Evolutionary conservation across 1,140 invertebrate species (phyloP), one percentile per base, ranked within the genome.

Genomic region (Lepidotrigona ventralis): DNA sequence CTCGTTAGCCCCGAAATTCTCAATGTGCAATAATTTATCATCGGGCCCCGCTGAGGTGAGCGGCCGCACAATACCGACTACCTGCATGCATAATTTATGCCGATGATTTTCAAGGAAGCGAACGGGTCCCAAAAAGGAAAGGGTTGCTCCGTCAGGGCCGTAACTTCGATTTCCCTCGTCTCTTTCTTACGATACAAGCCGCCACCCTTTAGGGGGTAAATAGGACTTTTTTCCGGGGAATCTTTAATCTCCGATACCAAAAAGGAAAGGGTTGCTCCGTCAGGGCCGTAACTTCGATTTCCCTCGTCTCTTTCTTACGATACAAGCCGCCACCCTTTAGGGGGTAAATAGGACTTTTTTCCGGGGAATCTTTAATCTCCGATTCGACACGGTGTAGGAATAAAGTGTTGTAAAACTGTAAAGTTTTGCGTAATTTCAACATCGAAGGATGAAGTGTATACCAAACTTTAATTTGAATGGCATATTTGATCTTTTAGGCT

Each of bases 1-100:
- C 93, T 93, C 91, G 91, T 92, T 92, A 92, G 89, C 84, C 84
- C 83, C 86, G 75, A 91, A 92, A 92, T 90, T 91, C 90, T 92
- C 91, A 91, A 93, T 91, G 91, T 88, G 91, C 85, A 88, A 93
- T 93, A 92, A 93, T 93, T 93, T 93, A 93, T 93, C 93, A 93
- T 93, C 90, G 90, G 89, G 89, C 88, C 91, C 91, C 89, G 91
- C 89, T 90, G 91, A 90, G 91, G 88, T 91, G 82, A 90, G 83
- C 84, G 88, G 79, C 83, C 84, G 79, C 85, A 92, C 91, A 91
- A 93, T 92, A 76, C 80, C 29, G 86, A 88, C 88, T 93, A 92
- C 92, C 92, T 93, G 92, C 92, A 89, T 90, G 81, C 88, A 91
- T 92, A 91, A 93, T 92, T 92, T 90, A 89, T 88, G 66, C 56